These are phyloP conservation scores for Lobophora halterata DNA, from an alignment of 2,888 invertebrate genomes.

Conservation along the genomic window DNA sequence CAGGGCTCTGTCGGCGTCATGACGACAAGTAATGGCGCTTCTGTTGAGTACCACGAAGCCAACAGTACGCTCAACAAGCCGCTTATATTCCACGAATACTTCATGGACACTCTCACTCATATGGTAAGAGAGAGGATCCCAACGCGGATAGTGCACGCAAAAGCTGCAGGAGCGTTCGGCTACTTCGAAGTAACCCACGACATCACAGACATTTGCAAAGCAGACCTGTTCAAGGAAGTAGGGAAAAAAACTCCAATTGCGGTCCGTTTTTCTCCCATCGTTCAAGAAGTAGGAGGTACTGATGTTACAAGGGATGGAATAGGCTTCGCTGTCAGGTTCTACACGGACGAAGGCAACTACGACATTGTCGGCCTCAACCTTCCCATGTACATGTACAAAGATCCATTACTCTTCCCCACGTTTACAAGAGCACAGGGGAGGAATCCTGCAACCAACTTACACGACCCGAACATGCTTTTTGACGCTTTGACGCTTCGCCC, in stretches of 20 bases:
- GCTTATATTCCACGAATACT: conserved; percentile 88
- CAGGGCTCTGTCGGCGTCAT: conserved; percentile 78
- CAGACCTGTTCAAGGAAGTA: conserved; percentile 85
- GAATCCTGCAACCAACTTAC: conserved; percentile 92
- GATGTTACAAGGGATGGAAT: conserved; percentile 92
- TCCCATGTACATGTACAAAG: conserved; percentile 93
- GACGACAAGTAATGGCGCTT: conserved; percentile 88
- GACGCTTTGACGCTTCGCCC: conserved; percentile 92
- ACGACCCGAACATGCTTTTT: conserved; percentile 95
- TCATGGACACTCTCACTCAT: conserved; percentile 86
- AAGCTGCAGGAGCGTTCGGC: conserved; percentile 94
- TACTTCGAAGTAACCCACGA: conserved; percentile 92
- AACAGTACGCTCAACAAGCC: conserved; percentile 87
- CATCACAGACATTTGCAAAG: conserved; percentile 87
- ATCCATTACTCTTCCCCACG: conserved; percentile 91
- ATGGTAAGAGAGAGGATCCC: conserved; percentile 94
- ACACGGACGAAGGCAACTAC: conserved; percentile 93
- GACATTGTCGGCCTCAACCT: conserved; percentile 94
- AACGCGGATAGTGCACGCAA: conserved; percentile 95
- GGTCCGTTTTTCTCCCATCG: conserved; percentile 89
- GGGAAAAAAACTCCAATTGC: conserved; percentile 90
- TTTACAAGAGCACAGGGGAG: conserved; percentile 96
- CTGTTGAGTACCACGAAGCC: conserved; percentile 83
- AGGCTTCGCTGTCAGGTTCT: conserved; percentile 95
- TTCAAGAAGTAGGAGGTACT: conserved; percentile 91